Conservation (phyloP, 1,140 invertebrate genomes). For the Heliothis virescens region DNA sequence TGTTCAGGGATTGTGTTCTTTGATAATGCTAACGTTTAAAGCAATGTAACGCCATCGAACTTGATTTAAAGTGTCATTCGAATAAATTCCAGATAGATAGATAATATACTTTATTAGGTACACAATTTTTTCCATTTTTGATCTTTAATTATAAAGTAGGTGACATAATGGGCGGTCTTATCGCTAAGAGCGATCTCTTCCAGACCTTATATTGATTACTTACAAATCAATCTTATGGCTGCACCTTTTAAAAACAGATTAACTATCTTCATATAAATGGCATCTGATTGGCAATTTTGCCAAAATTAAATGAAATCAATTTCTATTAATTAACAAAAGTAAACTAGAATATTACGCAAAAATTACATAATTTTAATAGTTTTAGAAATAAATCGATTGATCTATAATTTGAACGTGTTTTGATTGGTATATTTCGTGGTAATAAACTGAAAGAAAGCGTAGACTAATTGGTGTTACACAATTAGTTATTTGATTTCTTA, state of each 20-base stretch:
- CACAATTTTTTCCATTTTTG: too few relatives aligned
- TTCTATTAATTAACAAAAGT: background rate
- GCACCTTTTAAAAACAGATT: constrained; percentile 13
- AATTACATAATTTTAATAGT: background rate
- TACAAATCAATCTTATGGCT: constrained; percentile 28
- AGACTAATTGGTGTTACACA: background rate
- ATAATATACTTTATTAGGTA: too few relatives aligned
- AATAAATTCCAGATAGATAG: constrained; percentile 35
- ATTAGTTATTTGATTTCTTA: background rate
- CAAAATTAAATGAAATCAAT: constrained; percentile 14
- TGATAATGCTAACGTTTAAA: background rate
- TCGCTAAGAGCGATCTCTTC: too few relatives aligned
- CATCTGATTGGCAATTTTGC: constrained; percentile 23
- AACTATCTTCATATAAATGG: constrained; percentile 24
- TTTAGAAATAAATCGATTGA: background rate
- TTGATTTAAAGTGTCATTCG: constrained; percentile 32
- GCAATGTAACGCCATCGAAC: background rate
- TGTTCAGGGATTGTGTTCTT: too few relatives aligned
- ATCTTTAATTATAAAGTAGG: too few relatives aligned
- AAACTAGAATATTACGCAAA: background rate
- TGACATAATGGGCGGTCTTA: too few relatives aligned
- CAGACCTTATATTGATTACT: constrained; percentile 25
- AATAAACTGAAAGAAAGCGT: background rate
- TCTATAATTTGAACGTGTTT: constrained; percentile 23
- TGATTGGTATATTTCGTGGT: background rate